Evolutionary conservation across 1,140 invertebrate species (phyloP), one percentile per base, ranked within the genome.

Genomic region (Drosophila baimaii): DNA sequence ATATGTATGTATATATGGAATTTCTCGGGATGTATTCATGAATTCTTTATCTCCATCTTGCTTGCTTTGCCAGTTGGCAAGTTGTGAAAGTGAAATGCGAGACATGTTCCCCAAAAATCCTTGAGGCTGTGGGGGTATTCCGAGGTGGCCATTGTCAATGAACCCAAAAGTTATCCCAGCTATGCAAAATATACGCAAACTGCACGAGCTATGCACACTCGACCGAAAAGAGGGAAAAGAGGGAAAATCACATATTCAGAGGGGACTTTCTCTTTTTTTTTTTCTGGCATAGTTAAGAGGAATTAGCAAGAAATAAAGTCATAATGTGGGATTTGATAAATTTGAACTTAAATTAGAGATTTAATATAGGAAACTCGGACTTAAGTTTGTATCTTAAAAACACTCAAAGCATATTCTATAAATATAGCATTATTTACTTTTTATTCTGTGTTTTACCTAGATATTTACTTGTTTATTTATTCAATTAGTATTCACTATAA

Each of bases 61-160:
- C 65, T 75, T 61, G 52, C 69, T 46, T 37, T 77, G 70, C 59
- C 75, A 82, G 70, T 57, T 77, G 80, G 77, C 77, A 83, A 77
- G 76, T 83, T 84, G 81, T 66, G 81, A 83, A 79, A 83, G 81
- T 84, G 81, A 83, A 83, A 83, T 84, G 80, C 61, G 55, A 82
- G 77, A 79, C 69, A 61, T 59, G 69, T 61, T 35, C 56, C 55
- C 21, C 56, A 35, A 69, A 69, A 66, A 69, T 69, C 65, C 65
- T 66, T 66, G 55, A 41, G 77, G 61, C 68, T 66, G 52, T 39
- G 33, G 35, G 35, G 68, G 33, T 21, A 39, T 55, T 27, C 19
- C 31, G 33, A 27, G 65, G 33, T 47, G 65, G 33, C 66, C 52
- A 72, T 72, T 72, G 69, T 72, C 69, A 58, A 71, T 71, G 69